Evolutionary conservation across 2,888 invertebrate species (phyloP), one percentile per base, ranked within the genome.

Genomic region (Hemistola chrysoprasaria): DNA sequence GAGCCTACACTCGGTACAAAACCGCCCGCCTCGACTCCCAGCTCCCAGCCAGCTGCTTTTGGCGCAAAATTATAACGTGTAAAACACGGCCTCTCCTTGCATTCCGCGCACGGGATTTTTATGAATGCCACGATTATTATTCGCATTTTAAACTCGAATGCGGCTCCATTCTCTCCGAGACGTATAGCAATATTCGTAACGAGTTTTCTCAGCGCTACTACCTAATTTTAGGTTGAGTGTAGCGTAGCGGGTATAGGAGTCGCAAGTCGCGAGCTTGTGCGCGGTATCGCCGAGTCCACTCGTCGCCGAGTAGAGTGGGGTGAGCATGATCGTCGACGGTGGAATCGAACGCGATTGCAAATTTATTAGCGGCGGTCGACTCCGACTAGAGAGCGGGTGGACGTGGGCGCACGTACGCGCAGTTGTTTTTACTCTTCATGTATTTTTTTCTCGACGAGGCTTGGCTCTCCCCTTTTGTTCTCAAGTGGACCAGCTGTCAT

Each of bases 401-500:
- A 56, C 60, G 62, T 76, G 70, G 63, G 63, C 66, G 64, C 68
- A 72, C 72, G 72, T 75, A 74, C 71, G 71, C 71, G 71, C 76
- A 81, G 78, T 86, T 87, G 84, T 84, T 87, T 85, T 78, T 76
- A 77, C 84, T 87, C 83, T 78, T 79, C 72, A 74, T 78, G 73
- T 86, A 85, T 86, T 88, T 87, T 84, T 88, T 87, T 80, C 87
- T 84, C 87, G 73, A 75, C 84, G 84, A 79, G 83, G 66, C 85
- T 80, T 80, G 61, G 77, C 84, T 85, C 81, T 82, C 88, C 86
- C 83, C 88, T 82, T 87, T 88, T 89, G 88, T 89, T 88, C 86
- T 88, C 88, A 89, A 90, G 89, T 90, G 89, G 88, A 87, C 89
- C 89, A 89, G 89, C 89, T 89, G 89, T 90, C 89, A 90, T 90